These are phyloP conservation scores for Garra rufa DNA, from an alignment of 2,113 vertebrate species.

Conservation along the genomic window DNA sequence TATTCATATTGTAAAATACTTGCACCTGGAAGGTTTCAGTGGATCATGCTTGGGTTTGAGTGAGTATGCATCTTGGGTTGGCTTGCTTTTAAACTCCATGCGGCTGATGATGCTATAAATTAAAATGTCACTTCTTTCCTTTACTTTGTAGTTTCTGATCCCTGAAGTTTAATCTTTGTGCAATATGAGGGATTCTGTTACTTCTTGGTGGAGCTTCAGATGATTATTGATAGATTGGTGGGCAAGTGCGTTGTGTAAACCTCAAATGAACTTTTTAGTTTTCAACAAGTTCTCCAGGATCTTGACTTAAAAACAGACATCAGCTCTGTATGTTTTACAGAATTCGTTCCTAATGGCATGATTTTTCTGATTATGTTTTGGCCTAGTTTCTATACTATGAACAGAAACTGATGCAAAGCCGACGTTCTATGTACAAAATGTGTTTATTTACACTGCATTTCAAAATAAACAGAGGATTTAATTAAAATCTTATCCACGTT, in stretches of 20 bases:
- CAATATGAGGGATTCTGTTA: slow-evolving; percentile 37
- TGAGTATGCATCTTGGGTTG: slow-evolving; percentile 62
- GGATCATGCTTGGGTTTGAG: slow-evolving; percentile 49
- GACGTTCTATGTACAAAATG: slow-evolving; percentile 46
- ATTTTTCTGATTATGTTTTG: background rate
- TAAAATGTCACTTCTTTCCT: slow-evolving; percentile 53
- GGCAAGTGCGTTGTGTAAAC: background rate
- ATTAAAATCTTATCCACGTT: slow-evolving; percentile 64
- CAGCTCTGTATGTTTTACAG: background rate
- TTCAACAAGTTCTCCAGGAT: background rate
- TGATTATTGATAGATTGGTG: slow-evolving; percentile 47
- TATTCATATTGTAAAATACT: background rate
- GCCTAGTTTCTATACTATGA: slow-evolving; percentile 1
- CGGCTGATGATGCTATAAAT: slow-evolving; percentile 70
- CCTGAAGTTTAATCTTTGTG: slow-evolving; percentile 26
- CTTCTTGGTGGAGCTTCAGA: slow-evolving; percentile 33
- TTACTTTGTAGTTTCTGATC: slow-evolving; percentile 42
- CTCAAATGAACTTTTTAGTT: slow-evolving; percentile 1
- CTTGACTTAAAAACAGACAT: background rate
- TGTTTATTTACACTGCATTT: slow-evolving; percentile 64
- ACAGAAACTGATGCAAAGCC: slow-evolving; percentile 24
- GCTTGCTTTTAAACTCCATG: slow-evolving; percentile 63
- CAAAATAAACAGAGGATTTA: slow-evolving; percentile 69
- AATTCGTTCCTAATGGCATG: background rate
- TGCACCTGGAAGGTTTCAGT: slow-evolving; percentile 66